Evolutionary conservation across 2,888 invertebrate genomes (phyloP).

Genomic region (Pseudococcus longispinus): DNA sequence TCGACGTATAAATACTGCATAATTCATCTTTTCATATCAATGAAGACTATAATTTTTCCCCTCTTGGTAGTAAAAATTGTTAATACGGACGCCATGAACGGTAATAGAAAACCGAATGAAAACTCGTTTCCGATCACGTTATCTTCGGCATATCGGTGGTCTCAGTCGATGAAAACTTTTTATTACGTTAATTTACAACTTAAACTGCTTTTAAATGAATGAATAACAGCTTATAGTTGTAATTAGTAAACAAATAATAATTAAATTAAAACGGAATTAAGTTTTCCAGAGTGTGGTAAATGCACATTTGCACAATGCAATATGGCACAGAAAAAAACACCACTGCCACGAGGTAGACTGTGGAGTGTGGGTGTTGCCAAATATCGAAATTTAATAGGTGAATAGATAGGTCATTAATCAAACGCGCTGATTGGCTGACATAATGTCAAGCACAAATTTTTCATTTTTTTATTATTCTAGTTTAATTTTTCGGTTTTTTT

Average conservation of each 20-base stretch:
- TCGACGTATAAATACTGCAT: neutral
- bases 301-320: neutral
- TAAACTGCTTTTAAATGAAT: slow-evolving; percentile 26
- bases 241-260: neutral
- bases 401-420: no score
- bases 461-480: no score
- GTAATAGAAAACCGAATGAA: slow-evolving; percentile 30
- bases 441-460: no score
- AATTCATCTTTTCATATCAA: neutral
- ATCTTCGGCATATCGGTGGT: neutral
- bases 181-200: slow-evolving; percentile 26
- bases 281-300: neutral
- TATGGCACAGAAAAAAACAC: neutral
- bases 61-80: neutral
- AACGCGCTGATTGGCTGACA: no score
- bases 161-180: slow-evolving; percentile 1
- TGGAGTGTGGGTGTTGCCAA: neutral
- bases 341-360: neutral
- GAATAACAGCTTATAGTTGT: slow-evolving; percentile 17
- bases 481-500: no score
- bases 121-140: slow-evolving; percentile 24
- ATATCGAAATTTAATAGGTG: neutral
- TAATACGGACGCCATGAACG: neutral
- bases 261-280: neutral
- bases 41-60: neutral